Base-by-base conservation (phyloP, 1,140 invertebrate species). In the Chymomyza costata region DNA sequence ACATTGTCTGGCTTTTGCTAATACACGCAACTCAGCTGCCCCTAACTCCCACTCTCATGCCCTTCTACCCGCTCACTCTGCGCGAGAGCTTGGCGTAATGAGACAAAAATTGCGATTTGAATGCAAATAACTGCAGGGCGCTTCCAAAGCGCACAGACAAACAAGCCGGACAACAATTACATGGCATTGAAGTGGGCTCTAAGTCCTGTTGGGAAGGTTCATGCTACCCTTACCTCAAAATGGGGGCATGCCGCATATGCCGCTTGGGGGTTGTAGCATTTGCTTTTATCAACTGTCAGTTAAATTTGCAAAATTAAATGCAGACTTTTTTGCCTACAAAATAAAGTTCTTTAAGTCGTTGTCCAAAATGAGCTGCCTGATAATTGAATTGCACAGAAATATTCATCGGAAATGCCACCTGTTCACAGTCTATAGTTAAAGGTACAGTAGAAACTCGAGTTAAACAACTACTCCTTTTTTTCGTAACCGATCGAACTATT, bases 51-150 rank as follows among this genome's bases (percentile, higher is more conserved):
- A 11, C 11, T 14, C 0, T 0, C 45, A 30, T 50, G 35, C 25
- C 31, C 28, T 32, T 25, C 31, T 40, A n/a, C 34, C 35, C 44
- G 51, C 48, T 37, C 46, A 64, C 64, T 60, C 65, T 56, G n/a
- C n/a, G n/a, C n/a, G n/a, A n/a, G n/a, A n/a, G n/a, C n/a, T 28
- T 28, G 10, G 10, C 25, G 60, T 74, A 74, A 74, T 74, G 70
- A 74, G 70, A 69, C 70, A 71, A 78, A 78, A 78, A 80, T 80
- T 78, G 73, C 71, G 71, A 78, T 78, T 78, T 78, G 71, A 78
- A 78, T 78, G 71, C 71, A 78, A 78, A 78, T 78, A 78, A 78
- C 71, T 78, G 71, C 71, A 78, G 71, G 71, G 71, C 73, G 51
- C 71, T 78, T 44, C n/a, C 70, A 78, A 28, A 28, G 25, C 5